Evolutionary conservation across 2,888 invertebrate genomes (phyloP), one percentile per base, ranked within the genome.

Genomic region (Melieria crassipennis): DNA sequence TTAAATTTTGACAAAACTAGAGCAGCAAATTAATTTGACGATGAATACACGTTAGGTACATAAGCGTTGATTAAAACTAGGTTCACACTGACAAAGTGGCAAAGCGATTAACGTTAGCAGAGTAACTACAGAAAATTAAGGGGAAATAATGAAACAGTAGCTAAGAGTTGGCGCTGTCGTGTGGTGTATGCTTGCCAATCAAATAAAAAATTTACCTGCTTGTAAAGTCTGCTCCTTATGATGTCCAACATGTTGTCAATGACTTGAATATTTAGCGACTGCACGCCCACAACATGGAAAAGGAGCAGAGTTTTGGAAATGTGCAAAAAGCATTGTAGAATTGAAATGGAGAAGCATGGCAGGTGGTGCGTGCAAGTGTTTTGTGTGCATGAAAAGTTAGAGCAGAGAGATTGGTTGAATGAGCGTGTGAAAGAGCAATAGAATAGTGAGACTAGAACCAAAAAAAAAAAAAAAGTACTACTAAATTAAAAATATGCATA

Each of bases 241-340:
- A 76, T 73, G 76, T 79, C 79, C 81, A 78, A 78, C 75, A 80
- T 76, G 75, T 79, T 78, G 77, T 79, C 79, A 75, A 78, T 70
- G 74, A 75, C 76, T 74, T 78, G 75, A 76, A 79, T 76, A 74
- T 79, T 78, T 76, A 77, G 76, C 70, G 78, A 80, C 80, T 80
- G 79, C 77, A 74, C 74, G 69, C 56, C 62, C 68, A 71, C 70
- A 70, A 66, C 66, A 69, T 69, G 56, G 30, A 72, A 74, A 73
- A 63, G 73, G 66, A 73, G 73, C 70, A 74, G 72, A 69, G 72
- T 72, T 70, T 72, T 73, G 61, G 57, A 66, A 63, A 63, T 45
- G 60, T 65, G 45, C 9, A 11, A n/a, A 55, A 55, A 9, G 5
- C 9, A 50, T 56, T 6, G 10, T 10, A 58, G 30, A 11, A 11